A percentile compares a stretch with the other conserved stretches of the same genome.
phyloP scores from a whole-genome alignment of 2,888 invertebrate species.

The Amblyteles armatorius region DNA sequence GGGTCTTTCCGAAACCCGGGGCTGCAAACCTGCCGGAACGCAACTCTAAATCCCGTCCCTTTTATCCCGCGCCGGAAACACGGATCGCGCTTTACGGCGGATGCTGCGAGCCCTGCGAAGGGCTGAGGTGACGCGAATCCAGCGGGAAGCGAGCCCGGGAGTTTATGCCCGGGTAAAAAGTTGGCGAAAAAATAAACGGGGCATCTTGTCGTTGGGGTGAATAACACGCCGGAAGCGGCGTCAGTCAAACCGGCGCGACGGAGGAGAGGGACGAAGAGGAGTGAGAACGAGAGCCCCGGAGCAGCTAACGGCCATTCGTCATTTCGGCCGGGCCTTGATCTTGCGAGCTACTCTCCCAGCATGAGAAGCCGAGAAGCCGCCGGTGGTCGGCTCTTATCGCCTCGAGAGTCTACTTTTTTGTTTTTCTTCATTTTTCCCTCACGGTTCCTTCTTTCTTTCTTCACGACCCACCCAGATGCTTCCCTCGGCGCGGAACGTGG shows the following conservation, averaged over 20 bases:
- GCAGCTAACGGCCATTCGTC: constrained; percentile 62
- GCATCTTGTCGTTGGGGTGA: constrained; percentile 26
- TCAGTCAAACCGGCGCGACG: background rate
- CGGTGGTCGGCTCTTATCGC: constrained; percentile 61
- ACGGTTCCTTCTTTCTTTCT: constrained; percentile 63
- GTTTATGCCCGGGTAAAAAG: constrained; percentile 19
- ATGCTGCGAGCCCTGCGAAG: background rate
- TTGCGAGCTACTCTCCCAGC: constrained; percentile 39
- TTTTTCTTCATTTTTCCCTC: constrained; percentile 21
- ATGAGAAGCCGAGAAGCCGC: constrained; percentile 52
- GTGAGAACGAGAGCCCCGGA: background rate
- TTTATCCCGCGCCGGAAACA: constrained; percentile 45
- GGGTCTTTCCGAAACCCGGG: background rate
- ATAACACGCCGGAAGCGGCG: background rate
- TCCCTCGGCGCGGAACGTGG: constrained; percentile 65
- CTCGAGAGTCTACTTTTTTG: constrained; percentile 39
- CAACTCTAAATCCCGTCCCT: constrained; percentile 44
- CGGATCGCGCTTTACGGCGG: constrained; percentile 45
- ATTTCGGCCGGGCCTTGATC: constrained; percentile 57
- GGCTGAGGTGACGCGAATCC: constrained; percentile 1
- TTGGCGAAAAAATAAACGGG: constrained; percentile 11
- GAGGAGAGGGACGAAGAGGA: background rate
- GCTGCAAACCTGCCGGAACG: constrained; percentile 18
- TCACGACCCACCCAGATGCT: constrained; percentile 68
- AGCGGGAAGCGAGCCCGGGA: background rate